Evolutionary conservation across 35 echinoderm and acorn worm genomes (phyloP), one percentile per base, ranked within the genome.

Genomic region (Apostichopus californicus): DNA sequence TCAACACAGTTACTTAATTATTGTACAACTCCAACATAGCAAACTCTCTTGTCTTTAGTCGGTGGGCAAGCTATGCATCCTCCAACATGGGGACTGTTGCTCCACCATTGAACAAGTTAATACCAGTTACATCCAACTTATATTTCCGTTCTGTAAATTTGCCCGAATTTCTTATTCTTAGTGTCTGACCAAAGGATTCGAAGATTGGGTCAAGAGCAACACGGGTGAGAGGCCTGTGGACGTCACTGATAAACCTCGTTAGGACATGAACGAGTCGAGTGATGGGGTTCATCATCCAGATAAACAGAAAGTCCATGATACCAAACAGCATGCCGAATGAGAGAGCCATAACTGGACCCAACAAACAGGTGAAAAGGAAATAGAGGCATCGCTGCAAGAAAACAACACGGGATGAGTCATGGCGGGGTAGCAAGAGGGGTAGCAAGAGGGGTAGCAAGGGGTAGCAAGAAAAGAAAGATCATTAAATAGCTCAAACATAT

Each of bases 251-350:
- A 58, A 94, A 78, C 23, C 93, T 60, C 3, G 22, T 79, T 13
- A 55, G 22, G 25, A 90, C 25, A 26, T 90, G 79, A 34, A 94
- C 77, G 0, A 94, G n/a, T 21, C 72, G 80, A 21, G 82, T 56
- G 14, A 66, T 57, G 1, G 93, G 93, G 77, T 94, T 94, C 56
- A 94, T 56, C 1, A 79, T 4, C 93, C 93, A 94, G 56, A 94
- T 82, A 1, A 94, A 55, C 12, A 81, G 4, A 87, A 94, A 94
- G 20, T 94, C 61, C 86, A 94, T 89, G 9, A 64, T 54, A n/a
- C 68, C 93, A 52, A 94, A 94, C 15, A 94, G 7, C 9, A 94
- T 5, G 9, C 93, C 93, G 53, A 77, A 94, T 18, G 56, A 22
- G 55, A 94, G 54, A 15, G 86, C 86, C 54, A 94, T 22, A 56